phyloP scores from a whole-genome alignment of 92 coral and sea anemone species.

The Siderastrea siderea region DNA sequence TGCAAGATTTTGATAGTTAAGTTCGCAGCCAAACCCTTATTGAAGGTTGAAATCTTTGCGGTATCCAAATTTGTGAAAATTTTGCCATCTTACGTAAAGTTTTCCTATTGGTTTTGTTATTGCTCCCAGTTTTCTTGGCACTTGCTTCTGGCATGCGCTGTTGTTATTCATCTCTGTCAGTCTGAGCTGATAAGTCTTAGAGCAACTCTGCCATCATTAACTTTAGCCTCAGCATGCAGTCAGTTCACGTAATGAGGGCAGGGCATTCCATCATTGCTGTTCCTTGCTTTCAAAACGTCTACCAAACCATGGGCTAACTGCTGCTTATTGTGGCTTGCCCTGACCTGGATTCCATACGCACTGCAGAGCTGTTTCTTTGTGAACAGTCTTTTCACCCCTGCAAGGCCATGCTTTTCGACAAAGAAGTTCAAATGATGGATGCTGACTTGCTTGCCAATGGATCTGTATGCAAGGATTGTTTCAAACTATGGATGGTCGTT shows the following conservation, averaged over 20 bases:
- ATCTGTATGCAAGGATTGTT: conserved; percentile 20
- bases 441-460: conserved; percentile 32
- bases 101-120: neutral
- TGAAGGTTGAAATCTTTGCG: neutral
- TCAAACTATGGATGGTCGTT: conserved; percentile 19
- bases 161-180: neutral
- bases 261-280: neutral
- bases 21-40: neutral
- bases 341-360: conserved; percentile 36
- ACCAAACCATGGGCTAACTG: conserved; percentile 22
- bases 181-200: neutral
- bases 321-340: conserved; percentile 48
- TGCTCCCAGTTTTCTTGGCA: conserved; percentile 5
- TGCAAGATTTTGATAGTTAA: neutral
- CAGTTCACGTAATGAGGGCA: conserved; percentile 15
- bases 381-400: conserved; percentile 51
- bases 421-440: conserved; percentile 40
- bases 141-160: neutral
- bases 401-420: conserved; percentile 30
- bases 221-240: conserved; percentile 16
- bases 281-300: neutral
- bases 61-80: neutral
- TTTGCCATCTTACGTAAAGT: neutral
- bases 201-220: neutral
- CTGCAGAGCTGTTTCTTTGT: conserved; percentile 49